Evolutionary conservation across 1,140 invertebrate species (phyloP), one percentile per base, ranked within the genome.

Genomic region (Metopolophium dirhodum): DNA sequence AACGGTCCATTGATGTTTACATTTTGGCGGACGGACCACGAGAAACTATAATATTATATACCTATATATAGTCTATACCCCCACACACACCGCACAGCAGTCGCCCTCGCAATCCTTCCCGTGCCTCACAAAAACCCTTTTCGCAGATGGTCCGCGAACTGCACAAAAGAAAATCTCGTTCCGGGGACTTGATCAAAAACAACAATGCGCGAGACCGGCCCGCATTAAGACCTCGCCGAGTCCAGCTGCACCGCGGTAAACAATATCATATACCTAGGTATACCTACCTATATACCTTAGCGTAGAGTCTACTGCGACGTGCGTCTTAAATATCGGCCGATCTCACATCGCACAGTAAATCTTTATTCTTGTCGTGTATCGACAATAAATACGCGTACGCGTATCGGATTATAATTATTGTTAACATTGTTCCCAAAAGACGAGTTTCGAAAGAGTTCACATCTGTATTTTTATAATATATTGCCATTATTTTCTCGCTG

Each of bases 81-180:
- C 7, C 54, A 61, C 57, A 30, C 61, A 30, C 61, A 68, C 30
- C 0, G 4, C 61, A 14, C 30, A n/a, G 30, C 61, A 22, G 26
- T 68, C 89, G 89, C 90, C 68, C 61, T 82, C 90, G 68, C 90
- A 91, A 91, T 91, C 90, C 90, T 91, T 82, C 41, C 41, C 89
- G 37, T 49, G 82, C 30, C 20, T 26, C 51, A 30, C n/a, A 49
- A 82, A 82, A 91, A n/a, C 90, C 90, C 45, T 82, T 91, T 91
- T 82, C 45, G 90, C 90, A 91, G 90, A 91, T 88, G 30, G 47
- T n/a, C 7, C 49, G 26, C 18, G 47, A n/a, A 51, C 49, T 22
- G 26, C 49, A 41, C 89, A 37, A 68, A 68, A 57, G 41, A 90
- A 11, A 61, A 61, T 20, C 41, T 45, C 54, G 90, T 68, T 77